Evolutionary conservation across 2,113 vertebrate genomes (phyloP).

Genomic region (Haemorhous mexicanus): DNA sequence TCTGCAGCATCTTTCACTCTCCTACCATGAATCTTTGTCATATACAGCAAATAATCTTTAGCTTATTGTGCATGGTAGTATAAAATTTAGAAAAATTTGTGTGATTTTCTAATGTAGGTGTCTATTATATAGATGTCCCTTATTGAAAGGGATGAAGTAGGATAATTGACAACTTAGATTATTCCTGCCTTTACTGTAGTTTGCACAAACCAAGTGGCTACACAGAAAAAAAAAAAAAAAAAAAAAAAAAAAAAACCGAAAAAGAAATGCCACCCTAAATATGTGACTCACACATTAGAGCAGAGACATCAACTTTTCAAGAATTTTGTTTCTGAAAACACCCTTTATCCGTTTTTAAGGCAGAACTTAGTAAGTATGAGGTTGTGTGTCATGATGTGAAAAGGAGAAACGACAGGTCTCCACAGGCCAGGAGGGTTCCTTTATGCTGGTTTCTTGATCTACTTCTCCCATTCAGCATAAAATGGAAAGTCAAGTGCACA

Average conservation of each 20-base stretch:
- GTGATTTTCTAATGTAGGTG: neutral
- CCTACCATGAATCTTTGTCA: neutral
- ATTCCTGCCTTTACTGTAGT: neutral
- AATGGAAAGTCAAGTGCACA: neutral
- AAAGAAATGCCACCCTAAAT: neutral
- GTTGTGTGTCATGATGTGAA: neutral
- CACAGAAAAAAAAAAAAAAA: neutral
- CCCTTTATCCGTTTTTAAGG: neutral
- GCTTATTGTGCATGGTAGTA: neutral
- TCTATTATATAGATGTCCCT: neutral
- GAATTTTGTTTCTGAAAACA: neutral
- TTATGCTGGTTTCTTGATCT: neutral
- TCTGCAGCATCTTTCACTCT: neutral
- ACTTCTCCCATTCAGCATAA: neutral
- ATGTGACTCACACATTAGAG: rapidly evolving
- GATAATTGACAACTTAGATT: neutral
- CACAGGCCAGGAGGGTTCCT: neutral
- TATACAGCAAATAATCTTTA: neutral
- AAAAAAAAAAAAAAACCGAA: no score
- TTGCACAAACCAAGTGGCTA: neutral
- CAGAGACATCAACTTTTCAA: neutral
- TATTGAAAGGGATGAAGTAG: neutral
- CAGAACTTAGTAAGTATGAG: neutral
- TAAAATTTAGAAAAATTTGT: neutral
- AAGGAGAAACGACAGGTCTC: neutral